Percentiles rank a stretch among this genome's conserved stretches.
Conservation (phyloP, 1,140 invertebrate species). For the Leptopilina clavipes region DNA sequence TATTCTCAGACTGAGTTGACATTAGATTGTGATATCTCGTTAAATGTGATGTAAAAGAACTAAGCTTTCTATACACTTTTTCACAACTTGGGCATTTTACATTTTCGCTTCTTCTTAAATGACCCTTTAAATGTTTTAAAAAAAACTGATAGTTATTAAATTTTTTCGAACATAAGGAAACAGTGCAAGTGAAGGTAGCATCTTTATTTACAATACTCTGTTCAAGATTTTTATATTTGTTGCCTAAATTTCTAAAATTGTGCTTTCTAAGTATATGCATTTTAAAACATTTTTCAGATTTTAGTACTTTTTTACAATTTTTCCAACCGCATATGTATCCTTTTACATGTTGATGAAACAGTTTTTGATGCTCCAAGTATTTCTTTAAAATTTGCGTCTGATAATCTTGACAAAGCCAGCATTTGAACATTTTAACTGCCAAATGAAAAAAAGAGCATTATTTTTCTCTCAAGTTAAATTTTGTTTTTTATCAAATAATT, state of each 20-base stretch:
- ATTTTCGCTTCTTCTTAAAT: slow-evolving; percentile 12
- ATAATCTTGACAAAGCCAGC: background rate
- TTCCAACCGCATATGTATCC: background rate
- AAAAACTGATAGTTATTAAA: background rate
- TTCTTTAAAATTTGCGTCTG: background rate
- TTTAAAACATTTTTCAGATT: background rate
- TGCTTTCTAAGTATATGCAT: too few species aligned
- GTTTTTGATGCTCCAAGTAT: background rate
- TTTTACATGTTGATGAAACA: too few species aligned
- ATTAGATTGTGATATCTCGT: background rate
- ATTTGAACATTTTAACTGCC: too few species aligned
- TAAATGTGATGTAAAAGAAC: background rate
- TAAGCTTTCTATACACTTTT: background rate
- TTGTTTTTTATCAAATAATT: too few species aligned
- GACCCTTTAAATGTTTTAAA: slow-evolving; percentile 38
- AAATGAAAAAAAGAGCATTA: too few species aligned
- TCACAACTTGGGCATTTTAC: slow-evolving; percentile 31
- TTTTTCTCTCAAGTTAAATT: background rate
- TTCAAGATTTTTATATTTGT: too few species aligned
- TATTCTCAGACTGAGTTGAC: too few species aligned
- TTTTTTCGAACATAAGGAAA: slow-evolving; percentile 10
- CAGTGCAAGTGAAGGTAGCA: too few species aligned
- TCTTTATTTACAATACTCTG: too few species aligned
- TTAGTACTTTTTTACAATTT: background rate
- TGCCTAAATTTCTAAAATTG: too few species aligned